phyloP scores from a whole-genome alignment of 2,113 vertebrate genomes.

The Cyanoramphus novaezelandiae region DNA sequence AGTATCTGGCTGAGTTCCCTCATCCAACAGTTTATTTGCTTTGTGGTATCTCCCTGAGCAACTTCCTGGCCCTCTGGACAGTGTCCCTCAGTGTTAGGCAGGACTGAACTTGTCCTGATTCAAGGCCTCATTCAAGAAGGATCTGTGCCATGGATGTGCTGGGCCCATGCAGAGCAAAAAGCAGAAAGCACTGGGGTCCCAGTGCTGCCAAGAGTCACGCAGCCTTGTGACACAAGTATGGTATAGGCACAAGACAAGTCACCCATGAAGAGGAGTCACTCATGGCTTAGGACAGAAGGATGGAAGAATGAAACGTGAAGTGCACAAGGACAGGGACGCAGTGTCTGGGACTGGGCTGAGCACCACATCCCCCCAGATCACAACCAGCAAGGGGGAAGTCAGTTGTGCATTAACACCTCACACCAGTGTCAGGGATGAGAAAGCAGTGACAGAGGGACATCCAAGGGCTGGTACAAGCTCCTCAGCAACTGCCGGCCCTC shows the following conservation, averaged over 20 bases:
- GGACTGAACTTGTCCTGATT: background rate
- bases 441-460: background rate
- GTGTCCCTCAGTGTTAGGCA: background rate
- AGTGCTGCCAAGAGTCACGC: background rate
- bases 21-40: background rate
- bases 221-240: fast-evolving
- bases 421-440: background rate
- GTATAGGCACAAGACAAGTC: too few relatives aligned
- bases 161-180: background rate
- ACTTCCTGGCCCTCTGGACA: background rate
- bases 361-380: background rate
- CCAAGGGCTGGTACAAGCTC: background rate
- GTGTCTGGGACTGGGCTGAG: background rate
- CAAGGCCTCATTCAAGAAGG: background rate
- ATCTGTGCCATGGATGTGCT: background rate
- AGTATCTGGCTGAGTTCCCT: background rate
- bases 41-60: slow-evolving; percentile 14
- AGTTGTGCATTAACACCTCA: background rate
- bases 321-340: fast-evolving
- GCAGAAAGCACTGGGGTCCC: background rate
- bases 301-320: background rate
- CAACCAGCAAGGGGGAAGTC: background rate
- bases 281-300: background rate
- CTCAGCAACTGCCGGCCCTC: background rate
- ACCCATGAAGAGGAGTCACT: too few relatives aligned